A percentile compares a stretch with the other conserved stretches of the same genome.
These are phyloP conservation scores for Emydura subglobosa DNA, from an alignment of 2,113 vertebrate genomes.

Conservation along the genomic window DNA sequence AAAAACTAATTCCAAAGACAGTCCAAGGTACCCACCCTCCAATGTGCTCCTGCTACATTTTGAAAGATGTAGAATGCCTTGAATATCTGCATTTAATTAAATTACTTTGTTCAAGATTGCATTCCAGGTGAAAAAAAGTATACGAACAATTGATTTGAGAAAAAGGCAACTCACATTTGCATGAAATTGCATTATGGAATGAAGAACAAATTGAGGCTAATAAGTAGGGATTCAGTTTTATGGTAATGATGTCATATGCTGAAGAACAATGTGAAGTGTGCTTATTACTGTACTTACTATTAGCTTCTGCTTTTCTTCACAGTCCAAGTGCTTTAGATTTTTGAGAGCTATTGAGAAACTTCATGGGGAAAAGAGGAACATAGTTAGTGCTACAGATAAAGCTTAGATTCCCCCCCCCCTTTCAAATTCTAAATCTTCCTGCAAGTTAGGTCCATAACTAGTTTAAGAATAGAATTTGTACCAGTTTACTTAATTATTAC, in stretches of 20 bases:
- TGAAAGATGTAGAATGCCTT: not conserved
- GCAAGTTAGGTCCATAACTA: not conserved
- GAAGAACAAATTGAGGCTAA: not conserved
- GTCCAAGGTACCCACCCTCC: not conserved
- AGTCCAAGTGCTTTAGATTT: constrained; percentile 91
- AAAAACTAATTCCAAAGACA: not conserved
- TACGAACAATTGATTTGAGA: not conserved
- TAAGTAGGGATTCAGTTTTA: fast-evolving
- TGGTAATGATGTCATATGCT: fast-evolving
- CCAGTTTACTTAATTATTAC: not conserved
- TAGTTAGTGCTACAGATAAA: not conserved
- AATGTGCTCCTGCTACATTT: not conserved
- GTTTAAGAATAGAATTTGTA: not conserved
- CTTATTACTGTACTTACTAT: constrained; percentile 79
- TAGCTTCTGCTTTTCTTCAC: constrained; percentile 84
- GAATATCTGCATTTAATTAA: not conserved
- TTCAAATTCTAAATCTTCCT: not conserved
- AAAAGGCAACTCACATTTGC: not conserved
- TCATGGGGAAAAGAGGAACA: not conserved
- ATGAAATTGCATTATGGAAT: not conserved
- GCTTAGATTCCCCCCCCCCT: not conserved
- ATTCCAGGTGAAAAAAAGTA: not conserved
- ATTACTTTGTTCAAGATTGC: not conserved
- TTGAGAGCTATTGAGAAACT: constrained; percentile 86
- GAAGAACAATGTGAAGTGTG: fast-evolving